Conservation (phyloP, 1,140 invertebrate genomes). For the Drosophila nannoptera region DNA sequence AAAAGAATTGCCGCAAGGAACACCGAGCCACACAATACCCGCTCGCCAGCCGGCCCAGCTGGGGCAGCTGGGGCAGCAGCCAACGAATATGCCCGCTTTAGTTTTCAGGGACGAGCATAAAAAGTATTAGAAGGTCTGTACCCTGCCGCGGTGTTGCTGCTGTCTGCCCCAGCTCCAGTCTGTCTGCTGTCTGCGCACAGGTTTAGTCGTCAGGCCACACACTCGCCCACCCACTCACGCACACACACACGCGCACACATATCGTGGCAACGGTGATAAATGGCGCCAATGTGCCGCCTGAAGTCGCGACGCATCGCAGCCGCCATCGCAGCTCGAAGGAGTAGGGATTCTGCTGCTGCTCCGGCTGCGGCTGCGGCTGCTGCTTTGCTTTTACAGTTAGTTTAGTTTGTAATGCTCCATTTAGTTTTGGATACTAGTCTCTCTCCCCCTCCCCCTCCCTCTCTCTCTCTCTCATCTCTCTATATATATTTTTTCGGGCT, state of each 20-base stretch:
- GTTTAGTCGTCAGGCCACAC: constrained; percentile 54
- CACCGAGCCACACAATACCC: too few species aligned
- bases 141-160: constrained; percentile 21
- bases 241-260: constrained; percentile 20
- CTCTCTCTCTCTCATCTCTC: constrained; percentile 7
- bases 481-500: constrained; percentile 20
- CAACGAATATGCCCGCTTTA: too few species aligned
- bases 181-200: constrained; percentile 62
- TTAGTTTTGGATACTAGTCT: constrained; percentile 42
- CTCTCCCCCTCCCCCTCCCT: neutral
- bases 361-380: constrained; percentile 19
- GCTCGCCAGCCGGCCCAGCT: too few species aligned
- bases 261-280: constrained; percentile 77
- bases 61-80: too few species aligned
- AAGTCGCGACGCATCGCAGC: constrained; percentile 67
- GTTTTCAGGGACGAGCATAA: neutral
- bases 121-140: constrained; percentile 56
- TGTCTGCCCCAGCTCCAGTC: constrained; percentile 16
- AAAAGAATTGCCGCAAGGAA: too few species aligned
- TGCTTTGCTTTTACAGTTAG: constrained; percentile 69
- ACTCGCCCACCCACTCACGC: constrained; percentile 2
- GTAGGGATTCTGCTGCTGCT: constrained; percentile 42
- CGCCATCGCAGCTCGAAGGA: constrained; percentile 13
- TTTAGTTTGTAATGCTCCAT: constrained; percentile 75
- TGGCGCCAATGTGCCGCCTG: constrained; percentile 77